Percentiles rank a stretch among this genome's conserved stretches.
These are phyloP conservation scores for Ophion ellenae DNA, from an alignment of 2,888 invertebrate species.

Conservation along the genomic window DNA sequence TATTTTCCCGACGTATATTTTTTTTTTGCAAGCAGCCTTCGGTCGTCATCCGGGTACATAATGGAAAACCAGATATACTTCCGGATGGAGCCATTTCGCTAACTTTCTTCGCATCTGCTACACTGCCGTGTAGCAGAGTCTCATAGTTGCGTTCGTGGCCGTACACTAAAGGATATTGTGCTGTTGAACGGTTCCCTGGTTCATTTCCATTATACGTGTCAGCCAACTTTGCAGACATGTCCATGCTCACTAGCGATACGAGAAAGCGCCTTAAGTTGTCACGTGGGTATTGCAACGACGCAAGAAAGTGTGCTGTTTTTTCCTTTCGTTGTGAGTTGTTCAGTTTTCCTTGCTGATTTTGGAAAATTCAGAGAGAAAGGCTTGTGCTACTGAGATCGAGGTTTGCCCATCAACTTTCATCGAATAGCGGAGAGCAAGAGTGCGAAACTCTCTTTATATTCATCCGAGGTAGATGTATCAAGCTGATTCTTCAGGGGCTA, in stretches of 20 bases:
- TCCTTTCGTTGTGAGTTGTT: not conserved
- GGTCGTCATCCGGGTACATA: not conserved
- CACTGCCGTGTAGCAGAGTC: not conserved
- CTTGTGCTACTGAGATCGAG: constrained; percentile 53
- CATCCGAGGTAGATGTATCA: no score
- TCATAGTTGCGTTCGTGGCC: constrained; percentile 23
- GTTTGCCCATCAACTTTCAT: no score
- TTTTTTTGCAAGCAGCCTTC: not conserved
- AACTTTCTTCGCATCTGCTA: constrained; percentile 24
- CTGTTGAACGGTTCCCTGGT: constrained; percentile 32
- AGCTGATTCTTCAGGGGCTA: no score
- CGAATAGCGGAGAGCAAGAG: no score
- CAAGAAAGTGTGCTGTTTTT: constrained; percentile 32
- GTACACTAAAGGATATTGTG: constrained; percentile 21
- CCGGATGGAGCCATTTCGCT: constrained; percentile 24
- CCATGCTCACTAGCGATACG: constrained; percentile 6
- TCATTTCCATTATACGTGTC: constrained; percentile 30
- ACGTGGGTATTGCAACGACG: constrained; percentile 15
- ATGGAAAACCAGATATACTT: constrained; percentile 39
- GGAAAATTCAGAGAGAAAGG: constrained; percentile 79
- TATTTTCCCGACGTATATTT: not conserved
- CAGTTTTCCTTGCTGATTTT: constrained; percentile 52
- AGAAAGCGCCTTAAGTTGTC: constrained; percentile 30
- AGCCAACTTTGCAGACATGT: constrained; percentile 4
- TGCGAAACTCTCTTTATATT: no score